Conservation (phyloP, 2,113 vertebrate species). For the Atractosteus spatula region DNA sequence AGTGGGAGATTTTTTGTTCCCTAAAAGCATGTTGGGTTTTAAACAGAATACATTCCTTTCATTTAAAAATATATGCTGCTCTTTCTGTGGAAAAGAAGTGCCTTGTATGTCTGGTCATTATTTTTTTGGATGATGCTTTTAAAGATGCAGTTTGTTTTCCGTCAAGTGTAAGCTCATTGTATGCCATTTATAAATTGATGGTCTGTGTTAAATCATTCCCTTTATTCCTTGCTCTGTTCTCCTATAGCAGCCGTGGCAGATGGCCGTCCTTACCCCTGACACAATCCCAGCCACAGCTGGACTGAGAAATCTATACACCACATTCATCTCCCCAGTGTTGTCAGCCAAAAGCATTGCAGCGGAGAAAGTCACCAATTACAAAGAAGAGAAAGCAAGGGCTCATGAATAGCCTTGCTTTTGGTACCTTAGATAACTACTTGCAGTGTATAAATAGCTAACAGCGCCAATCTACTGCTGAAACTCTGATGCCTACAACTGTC, state of each 20-base stretch:
- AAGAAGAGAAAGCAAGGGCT: conserved; percentile 3
- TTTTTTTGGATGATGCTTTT: not conserved
- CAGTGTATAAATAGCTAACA: conserved; percentile 17
- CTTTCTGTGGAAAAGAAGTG: not conserved
- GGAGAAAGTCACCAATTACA: not conserved
- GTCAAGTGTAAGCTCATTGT: conserved; percentile 9
- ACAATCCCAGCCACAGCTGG: conserved; percentile 29
- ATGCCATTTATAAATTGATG: conserved; percentile 38
- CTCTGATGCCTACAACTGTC: conserved; percentile 11
- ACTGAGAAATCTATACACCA: conserved; percentile 12
- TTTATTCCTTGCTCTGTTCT: conserved; percentile 23
- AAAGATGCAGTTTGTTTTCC: conserved; percentile 10
- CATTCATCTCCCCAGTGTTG: conserved; percentile 14
- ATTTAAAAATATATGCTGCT: not conserved
- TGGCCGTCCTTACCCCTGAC: conserved; percentile 20
- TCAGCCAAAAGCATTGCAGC: not conserved
- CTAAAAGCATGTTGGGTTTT: not conserved
- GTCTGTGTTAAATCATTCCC: conserved; percentile 28
- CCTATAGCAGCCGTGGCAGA: conserved; percentile 27
- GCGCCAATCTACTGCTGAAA: not conserved
- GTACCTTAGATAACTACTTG: conserved; percentile 10
- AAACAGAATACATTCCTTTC: not conserved
- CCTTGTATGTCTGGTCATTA: conserved; percentile 8
- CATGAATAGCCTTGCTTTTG: conserved; percentile 6
- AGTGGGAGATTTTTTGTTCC: conserved; percentile 12